Conservation (phyloP, 2,113 vertebrate genomes). For the Myxocyprinus asiaticus region DNA sequence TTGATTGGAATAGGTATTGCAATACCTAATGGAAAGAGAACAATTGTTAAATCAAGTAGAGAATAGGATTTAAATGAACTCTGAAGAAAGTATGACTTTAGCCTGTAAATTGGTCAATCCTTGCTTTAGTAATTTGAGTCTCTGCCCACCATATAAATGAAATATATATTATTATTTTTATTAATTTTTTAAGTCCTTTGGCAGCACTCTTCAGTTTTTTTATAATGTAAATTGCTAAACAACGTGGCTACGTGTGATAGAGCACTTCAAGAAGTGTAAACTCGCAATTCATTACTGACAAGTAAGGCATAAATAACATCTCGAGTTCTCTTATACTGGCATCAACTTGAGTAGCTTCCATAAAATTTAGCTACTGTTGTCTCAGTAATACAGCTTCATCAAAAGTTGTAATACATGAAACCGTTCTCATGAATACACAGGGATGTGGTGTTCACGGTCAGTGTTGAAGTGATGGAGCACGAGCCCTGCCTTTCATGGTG, state of each 20-base stretch:
- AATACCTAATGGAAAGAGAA: slow-evolving; percentile 80
- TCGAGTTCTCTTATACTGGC: slow-evolving; percentile 10
- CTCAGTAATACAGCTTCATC: slow-evolving; percentile 45
- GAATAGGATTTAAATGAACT: neutral
- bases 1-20: slow-evolving; percentile 92
- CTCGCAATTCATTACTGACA: too few relatives aligned
- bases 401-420: slow-evolving; percentile 17
- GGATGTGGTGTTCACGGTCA: slow-evolving; percentile 24
- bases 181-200: too few relatives aligned
- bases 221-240: too few relatives aligned
- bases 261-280: too few relatives aligned
- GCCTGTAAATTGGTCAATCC: too few relatives aligned
- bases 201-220: too few relatives aligned
- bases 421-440: slow-evolving; percentile 11
- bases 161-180: too few relatives aligned
- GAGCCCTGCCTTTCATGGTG: slow-evolving; percentile 46
- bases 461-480: slow-evolving; percentile 15
- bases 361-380: slow-evolving; percentile 38
- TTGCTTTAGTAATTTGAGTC: too few relatives aligned
- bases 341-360: slow-evolving; percentile 32
- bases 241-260: too few relatives aligned
- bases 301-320: neutral
- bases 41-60: neutral
- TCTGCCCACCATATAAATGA: too few relatives aligned
- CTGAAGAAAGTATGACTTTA: too few relatives aligned